phyloP scores from a whole-genome alignment of 2,797 vertebrate genomes.

The Chrosomus eos region DNA sequence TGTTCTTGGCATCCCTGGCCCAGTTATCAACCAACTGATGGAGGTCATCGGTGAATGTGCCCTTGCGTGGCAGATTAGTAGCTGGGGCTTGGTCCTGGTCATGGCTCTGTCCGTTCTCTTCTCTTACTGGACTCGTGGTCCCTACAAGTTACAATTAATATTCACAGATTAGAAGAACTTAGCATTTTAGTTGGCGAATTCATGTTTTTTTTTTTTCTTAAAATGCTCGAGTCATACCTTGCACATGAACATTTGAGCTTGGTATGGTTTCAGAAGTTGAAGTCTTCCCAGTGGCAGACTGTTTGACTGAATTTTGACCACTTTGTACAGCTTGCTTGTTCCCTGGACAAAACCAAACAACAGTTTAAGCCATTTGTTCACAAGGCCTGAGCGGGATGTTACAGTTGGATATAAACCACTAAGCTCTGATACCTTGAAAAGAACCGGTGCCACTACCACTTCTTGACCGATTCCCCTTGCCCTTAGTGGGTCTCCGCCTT shows the following conservation, averaged over 20 bases:
- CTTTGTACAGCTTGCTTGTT: conserved; percentile 63
- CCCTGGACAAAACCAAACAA: conserved; percentile 33
- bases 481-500: conserved; percentile 85
- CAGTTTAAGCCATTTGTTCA: conserved; percentile 18
- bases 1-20: conserved; percentile 93
- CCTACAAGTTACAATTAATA: conserved; percentile 66
- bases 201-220: too few species aligned
- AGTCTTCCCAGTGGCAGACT: conserved; percentile 31
- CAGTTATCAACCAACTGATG: conserved; percentile 96
- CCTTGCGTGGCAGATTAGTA: conserved; percentile 82
- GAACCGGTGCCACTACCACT: conserved; percentile 85
- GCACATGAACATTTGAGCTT: conserved; percentile 67
- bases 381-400: background rate
- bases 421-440: conserved; percentile 50
- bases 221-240: conserved; percentile 46
- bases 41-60: conserved; percentile 94
- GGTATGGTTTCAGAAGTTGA: conserved; percentile 63
- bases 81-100: conserved; percentile 79
- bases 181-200: too few species aligned
- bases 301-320: conserved; percentile 58
- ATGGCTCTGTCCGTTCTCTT: conserved; percentile 77
- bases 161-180: background rate
- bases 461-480: conserved; percentile 87
- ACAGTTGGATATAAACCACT: background rate
- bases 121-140: conserved; percentile 79